Base-by-base conservation (phyloP, 2,888 invertebrate species). In the Calameuta idolon region DNA sequence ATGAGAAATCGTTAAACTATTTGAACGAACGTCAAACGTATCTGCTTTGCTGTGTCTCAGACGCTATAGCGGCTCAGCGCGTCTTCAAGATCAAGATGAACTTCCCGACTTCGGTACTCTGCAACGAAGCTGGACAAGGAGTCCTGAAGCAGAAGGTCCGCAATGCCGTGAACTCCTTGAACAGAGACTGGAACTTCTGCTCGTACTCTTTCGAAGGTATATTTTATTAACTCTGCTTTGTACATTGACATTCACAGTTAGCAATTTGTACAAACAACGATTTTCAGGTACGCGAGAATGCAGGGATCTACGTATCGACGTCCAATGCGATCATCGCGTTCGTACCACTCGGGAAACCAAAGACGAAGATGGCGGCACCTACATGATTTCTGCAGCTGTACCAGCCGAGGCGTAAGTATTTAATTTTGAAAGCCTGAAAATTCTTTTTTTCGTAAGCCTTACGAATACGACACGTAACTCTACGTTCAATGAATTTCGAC, bases 141-240 rank as follows among this genome's bases (percentile, higher is more conserved):
- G 98, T 98, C 0, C 93, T 98, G 9, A 94, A 97, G 74, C 97
- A 98, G 88, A 96, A 97, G 92, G 97, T 98, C 1, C 94, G 96
- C 84, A 95, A 95, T 85, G 97, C 98, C 12, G 96, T 99, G 77
- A 97, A 98, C 87, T 95, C 97, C 75, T 93, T 98, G 77, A 98
- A 99, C 91, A 94, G 97, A 86, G 97, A 98, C 88, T 99, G 98
- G 98, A 97, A 97, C 93, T 97, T 98, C 95, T 98, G 98, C 91
- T 97, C 98, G 0, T 97, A 97, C 90, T 95, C 97, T 80, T 94
- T 95, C 74, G 96, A 97, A 92, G 97, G 98, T 94, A 91, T 15
- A 34, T 31, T 69, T 37, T 35, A 34, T 55, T 40, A 40, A 40
- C 5, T 0, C 40, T 15, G 15, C 15, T 15, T 15, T 5, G 15